Evolutionary conservation across 2,797 vertebrate genomes (phyloP), one percentile per base, ranked within the genome.

Genomic region (Catamblyrhynchus diadema): DNA sequence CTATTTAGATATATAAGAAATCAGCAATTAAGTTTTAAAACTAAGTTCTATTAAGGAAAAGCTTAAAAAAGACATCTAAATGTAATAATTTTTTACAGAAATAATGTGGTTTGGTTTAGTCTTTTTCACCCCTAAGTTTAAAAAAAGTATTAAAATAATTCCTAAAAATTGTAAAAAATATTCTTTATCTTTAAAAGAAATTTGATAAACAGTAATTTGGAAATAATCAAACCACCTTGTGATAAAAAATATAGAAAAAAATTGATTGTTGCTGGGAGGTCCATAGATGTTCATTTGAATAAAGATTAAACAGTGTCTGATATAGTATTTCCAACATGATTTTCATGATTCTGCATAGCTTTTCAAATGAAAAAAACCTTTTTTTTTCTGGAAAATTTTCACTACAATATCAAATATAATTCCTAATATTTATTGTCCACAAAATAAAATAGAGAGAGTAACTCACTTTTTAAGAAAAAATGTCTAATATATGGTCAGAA

Each of bases 401-500:
- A 39, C 9, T 79, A 37, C 33, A 87, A 30, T 93, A 75, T 65
- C 22, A 64, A 95, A 74, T 60, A 54, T 51, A 85, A 71, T 72
- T 92, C 11, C 39, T 77, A n/a, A 8, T 7, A 73, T 83, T 90
- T 92, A 78, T 77, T 30, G 35, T 42, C 60, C 14, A 65, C 8
- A 65, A 84, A 83, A 90, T 96, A 93, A 94, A 95, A 96, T 90
- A 90, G 14, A 73, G 35, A 12, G 30, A 12, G 37, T 42, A 93
- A 88, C 54, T 80, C 5, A 81, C 79, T 96, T 92, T 93, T 22
- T 39, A 95, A 89, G 72, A 19, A 91, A 57, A 83, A 96, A 73
- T 75, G 44, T 73, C 80, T 82, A 94, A 94, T 95, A 79, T 86
- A 91, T 66, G 81, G 54, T 96, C 50, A 80, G 57, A 96, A 97